A percentile compares a stretch with the other conserved stretches of the same genome.
phyloP scores from a whole-genome alignment of 2,113 vertebrate genomes.

The Marcusenius ussheri region DNA sequence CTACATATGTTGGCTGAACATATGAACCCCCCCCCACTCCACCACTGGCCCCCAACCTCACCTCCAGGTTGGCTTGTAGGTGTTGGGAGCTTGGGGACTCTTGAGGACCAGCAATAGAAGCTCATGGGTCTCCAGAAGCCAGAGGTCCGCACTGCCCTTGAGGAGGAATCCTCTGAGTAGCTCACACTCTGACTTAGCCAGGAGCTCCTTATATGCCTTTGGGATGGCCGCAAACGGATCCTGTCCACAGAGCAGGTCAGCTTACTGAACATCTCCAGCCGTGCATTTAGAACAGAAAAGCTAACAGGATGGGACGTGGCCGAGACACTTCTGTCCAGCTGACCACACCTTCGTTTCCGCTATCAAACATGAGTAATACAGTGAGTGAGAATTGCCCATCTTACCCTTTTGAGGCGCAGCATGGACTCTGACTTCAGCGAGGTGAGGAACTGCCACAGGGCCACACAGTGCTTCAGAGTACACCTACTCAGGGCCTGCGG shows the following conservation, averaged over 20 bases:
- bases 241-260: constrained; percentile 45
- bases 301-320: neutral
- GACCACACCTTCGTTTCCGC: neutral
- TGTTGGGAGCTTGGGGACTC: constrained; percentile 37
- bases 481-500: constrained; percentile 70
- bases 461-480: constrained; percentile 67
- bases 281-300: neutral
- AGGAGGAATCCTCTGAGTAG: constrained; percentile 69
- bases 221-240: constrained; percentile 75
- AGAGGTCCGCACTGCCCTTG: constrained; percentile 63
- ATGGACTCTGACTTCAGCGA: constrained; percentile 79
- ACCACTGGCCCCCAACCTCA: constrained; percentile 37
- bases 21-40: neutral
- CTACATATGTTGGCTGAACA: neutral
- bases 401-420: constrained; percentile 73
- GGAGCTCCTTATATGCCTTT: constrained; percentile 54
- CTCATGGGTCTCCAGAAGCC: constrained; percentile 85
- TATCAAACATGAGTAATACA: neutral
- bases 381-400: neutral
- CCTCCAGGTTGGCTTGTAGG: constrained; percentile 71
- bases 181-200: constrained; percentile 46
- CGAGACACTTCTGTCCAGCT: neutral
- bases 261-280: neutral
- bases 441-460: constrained; percentile 82
- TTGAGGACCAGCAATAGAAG: constrained; percentile 74